Evolutionary conservation across 2,888 invertebrate genomes (phyloP), one percentile per base, ranked within the genome.

Genomic region (Latrodectus hesperus): DNA sequence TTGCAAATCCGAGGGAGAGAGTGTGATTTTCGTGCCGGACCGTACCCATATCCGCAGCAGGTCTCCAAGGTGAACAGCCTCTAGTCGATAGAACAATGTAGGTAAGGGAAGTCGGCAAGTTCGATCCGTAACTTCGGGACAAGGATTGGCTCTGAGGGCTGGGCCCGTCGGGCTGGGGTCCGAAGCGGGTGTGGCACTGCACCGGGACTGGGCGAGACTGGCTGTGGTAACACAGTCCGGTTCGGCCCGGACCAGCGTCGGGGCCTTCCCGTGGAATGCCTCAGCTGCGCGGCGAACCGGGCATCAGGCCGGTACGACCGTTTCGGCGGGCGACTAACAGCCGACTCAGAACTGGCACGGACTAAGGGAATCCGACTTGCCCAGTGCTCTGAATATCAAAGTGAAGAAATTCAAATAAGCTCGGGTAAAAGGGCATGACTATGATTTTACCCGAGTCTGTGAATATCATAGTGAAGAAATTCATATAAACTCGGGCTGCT

Each of bases 61-160:
- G 95, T 95, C 94, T 95, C 94, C 94, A 94, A 95, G 94, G 94
- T 94, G 93, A 94, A 93, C 93, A 94, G 94, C 94, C 94, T 94
- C 94, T 94, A 93, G 94, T 94, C 94, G 93, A 94, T 94, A 93
- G 94, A 94, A 93, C 93, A 94, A 95, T 94, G 94, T 94, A 94
- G 94, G 93, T 94, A 94, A 94, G 94, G 94, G 94, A 94, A 94
- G 94, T 94, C 94, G 94, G 94, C 94, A 95, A 95, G 94, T 94
- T 94, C 92, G 92, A 92, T 92, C 89, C 91, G 91, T 92, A 93
- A 92, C 92, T 93, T 93, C 94, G 94, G 94, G 93, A 94, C 93
- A 95, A 94, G 94, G 94, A 95, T 95, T 95, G 94, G 94, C 94
- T 95, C 94, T 94, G 94, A 94, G 94, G 94, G 93, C 94, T 93